phyloP scores from a whole-genome alignment of 2,113 vertebrate genomes.

The Tychaedon coryphoeus region DNA sequence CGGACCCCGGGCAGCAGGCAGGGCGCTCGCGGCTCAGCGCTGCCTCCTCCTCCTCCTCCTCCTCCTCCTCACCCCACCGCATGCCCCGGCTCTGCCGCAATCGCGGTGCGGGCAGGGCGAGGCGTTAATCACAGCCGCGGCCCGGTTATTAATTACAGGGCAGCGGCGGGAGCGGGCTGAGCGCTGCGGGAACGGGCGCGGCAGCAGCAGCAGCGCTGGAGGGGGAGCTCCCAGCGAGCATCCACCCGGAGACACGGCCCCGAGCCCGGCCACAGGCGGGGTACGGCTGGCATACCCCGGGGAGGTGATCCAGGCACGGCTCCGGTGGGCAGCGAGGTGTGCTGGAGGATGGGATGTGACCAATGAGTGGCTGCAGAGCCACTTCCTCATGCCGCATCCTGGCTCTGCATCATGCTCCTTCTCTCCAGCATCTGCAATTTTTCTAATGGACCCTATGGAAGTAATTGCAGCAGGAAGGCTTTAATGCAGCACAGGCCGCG shows the following conservation, averaged over 20 bases:
- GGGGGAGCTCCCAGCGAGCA: neutral
- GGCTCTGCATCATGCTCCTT: neutral
- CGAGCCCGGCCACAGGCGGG: fast-evolving
- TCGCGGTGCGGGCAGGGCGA: neutral
- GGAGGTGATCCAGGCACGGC: neutral
- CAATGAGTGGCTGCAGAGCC: fast-evolving
- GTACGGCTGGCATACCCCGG: neutral
- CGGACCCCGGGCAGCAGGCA: neutral
- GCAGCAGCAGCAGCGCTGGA: neutral
- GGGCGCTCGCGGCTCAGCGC: neutral
- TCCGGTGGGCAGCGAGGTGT: neutral
- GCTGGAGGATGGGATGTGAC: neutral
- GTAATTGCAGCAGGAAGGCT: conserved; percentile 36
- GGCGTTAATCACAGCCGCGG: conserved; percentile 26
- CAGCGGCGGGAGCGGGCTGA: neutral
- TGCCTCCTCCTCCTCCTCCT: neutral
- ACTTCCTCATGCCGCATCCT: neutral
- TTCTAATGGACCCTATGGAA: conserved; percentile 10
- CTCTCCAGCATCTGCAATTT: conserved; percentile 47
- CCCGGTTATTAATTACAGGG: conserved; percentile 30
- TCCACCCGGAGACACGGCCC: neutral
- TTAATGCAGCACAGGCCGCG: neutral
- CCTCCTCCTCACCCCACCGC: neutral
- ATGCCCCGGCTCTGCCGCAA: neutral
- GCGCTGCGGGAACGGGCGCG: neutral